A percentile compares a stretch with the other conserved stretches of the same genome.
These are phyloP conservation scores for Abrostola tripartita DNA, from an alignment of 2,888 invertebrate species.

Conservation along the genomic window DNA sequence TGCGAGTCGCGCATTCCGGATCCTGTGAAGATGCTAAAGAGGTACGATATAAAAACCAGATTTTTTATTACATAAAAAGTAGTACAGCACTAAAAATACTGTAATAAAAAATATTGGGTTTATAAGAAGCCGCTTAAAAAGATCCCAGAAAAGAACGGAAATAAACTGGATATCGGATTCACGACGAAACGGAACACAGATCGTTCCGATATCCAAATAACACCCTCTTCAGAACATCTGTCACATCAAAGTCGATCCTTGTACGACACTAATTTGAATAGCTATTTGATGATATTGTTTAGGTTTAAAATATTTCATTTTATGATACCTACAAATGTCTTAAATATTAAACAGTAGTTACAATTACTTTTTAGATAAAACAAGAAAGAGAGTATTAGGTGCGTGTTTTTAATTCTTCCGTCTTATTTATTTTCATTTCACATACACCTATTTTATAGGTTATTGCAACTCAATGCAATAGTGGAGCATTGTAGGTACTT, in stretches of 20 bases:
- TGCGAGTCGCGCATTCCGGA: constrained; percentile 62
- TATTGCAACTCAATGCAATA: too few species aligned
- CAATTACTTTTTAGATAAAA: too few species aligned
- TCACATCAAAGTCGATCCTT: constrained; percentile 67
- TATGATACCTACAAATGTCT: background rate
- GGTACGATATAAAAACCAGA: constrained; percentile 60
- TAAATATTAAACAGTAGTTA: background rate
- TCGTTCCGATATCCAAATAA: constrained; percentile 65
- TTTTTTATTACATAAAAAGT: constrained; percentile 55
- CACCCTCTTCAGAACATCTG: constrained; percentile 70
- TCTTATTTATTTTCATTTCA: too few species aligned
- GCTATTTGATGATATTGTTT: constrained; percentile 31
- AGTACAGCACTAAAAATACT: constrained; percentile 49
- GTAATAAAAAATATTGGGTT: constrained; percentile 39
- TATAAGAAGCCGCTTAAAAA: constrained; percentile 33
- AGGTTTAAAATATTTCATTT: background rate
- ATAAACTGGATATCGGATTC: constrained; percentile 69
- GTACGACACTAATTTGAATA: constrained; percentile 69
- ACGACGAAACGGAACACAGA: constrained; percentile 61
- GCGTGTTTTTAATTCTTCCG: too few species aligned
- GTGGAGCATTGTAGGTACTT: too few species aligned
- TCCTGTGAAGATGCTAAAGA: constrained; percentile 72
- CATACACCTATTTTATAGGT: too few species aligned
- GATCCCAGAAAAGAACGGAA: constrained; percentile 61
- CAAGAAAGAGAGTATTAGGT: too few species aligned